Conservation (phyloP, 2,888 invertebrate species). For the Cylloceria caligata region DNA sequence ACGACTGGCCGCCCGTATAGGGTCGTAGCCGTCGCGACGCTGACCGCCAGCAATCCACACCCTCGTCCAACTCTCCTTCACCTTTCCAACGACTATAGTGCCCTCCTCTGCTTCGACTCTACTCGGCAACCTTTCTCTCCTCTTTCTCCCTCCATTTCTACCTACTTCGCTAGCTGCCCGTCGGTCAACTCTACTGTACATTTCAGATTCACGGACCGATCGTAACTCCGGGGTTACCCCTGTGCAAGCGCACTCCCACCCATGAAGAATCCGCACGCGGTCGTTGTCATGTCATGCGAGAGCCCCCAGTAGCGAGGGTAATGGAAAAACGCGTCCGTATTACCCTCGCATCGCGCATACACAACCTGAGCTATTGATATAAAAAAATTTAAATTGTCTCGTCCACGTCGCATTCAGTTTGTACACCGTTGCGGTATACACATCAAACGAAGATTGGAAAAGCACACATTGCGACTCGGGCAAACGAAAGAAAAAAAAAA, state of each 20-base stretch:
- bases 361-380: constrained; percentile 11
- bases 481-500: neutral
- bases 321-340: constrained; percentile 15
- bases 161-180: constrained; percentile 43
- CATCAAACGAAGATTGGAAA: constrained; percentile 39
- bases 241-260: neutral
- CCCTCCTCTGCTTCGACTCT: neutral
- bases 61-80: constrained; percentile 66
- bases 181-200: constrained; percentile 3
- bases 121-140: constrained; percentile 16
- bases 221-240: neutral
- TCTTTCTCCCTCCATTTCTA: constrained; percentile 43
- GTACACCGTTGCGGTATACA: constrained; percentile 10
- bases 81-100: constrained; percentile 53
- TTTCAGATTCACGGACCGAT: constrained; percentile 24
- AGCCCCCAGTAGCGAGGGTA: neutral
- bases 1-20: constrained; percentile 75
- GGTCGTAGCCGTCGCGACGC: constrained; percentile 77
- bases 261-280: constrained; percentile 4
- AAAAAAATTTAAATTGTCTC: constrained; percentile 18
- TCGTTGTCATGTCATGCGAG: constrained; percentile 43
- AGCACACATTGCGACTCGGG: constrained; percentile 20
- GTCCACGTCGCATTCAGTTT: neutral
- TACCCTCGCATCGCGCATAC: constrained; percentile 15
- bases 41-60: constrained; percentile 75